Evolutionary conservation across 2,113 vertebrate genomes (phyloP).

Genomic region (Gasterosteus nipponicus): DNA sequence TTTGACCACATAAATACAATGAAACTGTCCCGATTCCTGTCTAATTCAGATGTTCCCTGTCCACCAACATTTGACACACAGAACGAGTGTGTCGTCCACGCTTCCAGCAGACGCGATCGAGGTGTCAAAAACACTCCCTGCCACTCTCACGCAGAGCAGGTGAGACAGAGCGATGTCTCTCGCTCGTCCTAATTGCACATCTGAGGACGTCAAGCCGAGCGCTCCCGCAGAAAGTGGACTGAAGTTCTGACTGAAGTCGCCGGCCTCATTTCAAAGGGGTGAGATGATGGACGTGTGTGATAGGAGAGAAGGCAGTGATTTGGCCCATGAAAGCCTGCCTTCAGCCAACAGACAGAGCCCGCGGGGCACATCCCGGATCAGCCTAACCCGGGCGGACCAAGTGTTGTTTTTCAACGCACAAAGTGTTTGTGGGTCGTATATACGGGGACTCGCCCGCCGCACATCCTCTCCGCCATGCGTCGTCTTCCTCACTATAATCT

Average conservation of each 20-base stretch:
- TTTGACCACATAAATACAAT: not conserved
- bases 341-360: constrained; percentile 74
- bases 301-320: constrained; percentile 69
- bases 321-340: constrained; percentile 71
- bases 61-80: constrained; percentile 6
- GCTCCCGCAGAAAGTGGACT: constrained; percentile 20
- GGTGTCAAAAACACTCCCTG: constrained; percentile 51
- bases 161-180: not conserved
- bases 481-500: constrained; percentile 49
- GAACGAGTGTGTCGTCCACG: constrained; percentile 6
- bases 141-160: constrained; percentile 22
- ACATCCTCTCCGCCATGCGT: constrained; percentile 27
- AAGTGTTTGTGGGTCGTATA: not conserved
- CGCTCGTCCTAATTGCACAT: constrained; percentile 35
- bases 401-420: not conserved
- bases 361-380: constrained; percentile 60
- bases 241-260: constrained; percentile 36
- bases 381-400: constrained; percentile 15
- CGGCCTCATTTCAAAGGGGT: constrained; percentile 59
- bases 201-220: constrained; percentile 35
- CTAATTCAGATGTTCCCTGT: constrained; percentile 18
- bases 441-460: constrained; percentile 7
- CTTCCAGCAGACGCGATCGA: constrained; percentile 37
- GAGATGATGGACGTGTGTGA: constrained; percentile 67
- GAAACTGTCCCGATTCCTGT: not conserved